Evolutionary conservation across 2,113 vertebrate genomes (phyloP), one percentile per base, ranked within the genome.

Genomic region (Eolophus roseicapilla): DNA sequence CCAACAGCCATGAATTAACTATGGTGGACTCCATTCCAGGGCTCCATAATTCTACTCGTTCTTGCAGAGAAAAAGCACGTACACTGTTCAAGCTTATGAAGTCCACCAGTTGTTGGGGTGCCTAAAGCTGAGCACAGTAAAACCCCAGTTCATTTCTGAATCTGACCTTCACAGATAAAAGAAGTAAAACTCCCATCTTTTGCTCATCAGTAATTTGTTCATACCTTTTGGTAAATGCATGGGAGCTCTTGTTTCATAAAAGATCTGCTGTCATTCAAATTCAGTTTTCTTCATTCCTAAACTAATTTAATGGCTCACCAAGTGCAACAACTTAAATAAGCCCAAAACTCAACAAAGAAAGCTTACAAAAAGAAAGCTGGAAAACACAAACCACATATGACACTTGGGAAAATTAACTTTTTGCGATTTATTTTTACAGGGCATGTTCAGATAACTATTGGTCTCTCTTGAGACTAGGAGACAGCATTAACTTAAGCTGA

Each of bases 31-130:
- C 24, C 33, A 21, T 44, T 86, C 20, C 33, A 24, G 17, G 33
- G 13, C 11, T 91, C 8, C 10, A 3, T 59, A 82, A 52, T 9
- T 62, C 13, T 77, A 4, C 13, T 4, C 14, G 15, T 28, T 13
- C 13, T 57, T 57, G 9, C 27, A 44, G 16, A 50, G 59, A 43
- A 28, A 46, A 52, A 0, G 1, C 5, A 25, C 2, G 5, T 16
- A 21, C 10, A 16, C 33, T 17, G 11, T 35, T 68, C 18, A 57
- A 79, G 39, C 2, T 76, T 70, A 27, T 55, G 31, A 65, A 76
- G 11, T 68, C 19, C 17, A n/a, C 3, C 4, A n/a, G 27, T 10
- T 43, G 9, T 12, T n/a, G 6, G 3, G 6, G 15, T 43, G 13
- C 9, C 16, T 69, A 86, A 77, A 84, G 10, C 10, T 69, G 10